Conservation (phyloP, 2,888 invertebrate species). For the Nomada flava region DNA sequence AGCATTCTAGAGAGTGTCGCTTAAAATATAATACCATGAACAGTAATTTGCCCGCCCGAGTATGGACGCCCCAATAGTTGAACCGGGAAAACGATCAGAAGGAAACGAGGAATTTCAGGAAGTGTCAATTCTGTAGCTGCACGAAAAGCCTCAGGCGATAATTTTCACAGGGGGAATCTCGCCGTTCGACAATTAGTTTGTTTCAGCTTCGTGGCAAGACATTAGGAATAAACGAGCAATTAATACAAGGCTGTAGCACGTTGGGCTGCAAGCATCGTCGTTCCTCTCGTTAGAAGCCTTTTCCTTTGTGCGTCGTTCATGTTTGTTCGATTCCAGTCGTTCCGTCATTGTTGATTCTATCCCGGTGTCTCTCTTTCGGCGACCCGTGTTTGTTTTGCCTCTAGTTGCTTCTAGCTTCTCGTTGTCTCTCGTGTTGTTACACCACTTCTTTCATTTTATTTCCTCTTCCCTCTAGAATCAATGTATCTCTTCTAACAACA, state of each 20-base stretch:
- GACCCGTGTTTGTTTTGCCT: slow-evolving; percentile 1
- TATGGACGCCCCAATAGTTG: too few relatives aligned
- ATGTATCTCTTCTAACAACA: background rate
- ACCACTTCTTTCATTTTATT: background rate
- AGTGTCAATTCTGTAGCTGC: slow-evolving; percentile 14
- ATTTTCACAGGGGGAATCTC: slow-evolving; percentile 30
- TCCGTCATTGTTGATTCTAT: slow-evolving; percentile 30
- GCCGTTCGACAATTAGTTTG: slow-evolving; percentile 55
- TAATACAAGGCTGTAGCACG: slow-evolving; percentile 30
- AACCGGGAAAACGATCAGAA: background rate
- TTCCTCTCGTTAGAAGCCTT: slow-evolving; percentile 6
- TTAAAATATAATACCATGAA: too few relatives aligned
- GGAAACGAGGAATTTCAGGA: background rate
- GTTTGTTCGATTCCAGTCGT: slow-evolving; percentile 25
- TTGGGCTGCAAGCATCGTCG: too few relatives aligned
- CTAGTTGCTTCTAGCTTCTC: background rate
- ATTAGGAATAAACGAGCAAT: slow-evolving; percentile 61
- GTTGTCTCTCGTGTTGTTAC: slow-evolving; percentile 1
- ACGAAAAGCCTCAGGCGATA: slow-evolving; percentile 28
- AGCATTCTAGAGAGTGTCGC: too few relatives aligned
- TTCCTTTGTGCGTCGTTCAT: slow-evolving; percentile 12
- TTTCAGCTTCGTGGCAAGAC: slow-evolving; percentile 37
- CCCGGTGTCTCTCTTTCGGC: background rate
- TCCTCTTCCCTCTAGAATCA: background rate
- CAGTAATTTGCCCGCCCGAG: too few relatives aligned